These are phyloP conservation scores for Pituophis catenifer DNA, from an alignment of 2,113 vertebrate genomes.

Conservation along the genomic window DNA sequence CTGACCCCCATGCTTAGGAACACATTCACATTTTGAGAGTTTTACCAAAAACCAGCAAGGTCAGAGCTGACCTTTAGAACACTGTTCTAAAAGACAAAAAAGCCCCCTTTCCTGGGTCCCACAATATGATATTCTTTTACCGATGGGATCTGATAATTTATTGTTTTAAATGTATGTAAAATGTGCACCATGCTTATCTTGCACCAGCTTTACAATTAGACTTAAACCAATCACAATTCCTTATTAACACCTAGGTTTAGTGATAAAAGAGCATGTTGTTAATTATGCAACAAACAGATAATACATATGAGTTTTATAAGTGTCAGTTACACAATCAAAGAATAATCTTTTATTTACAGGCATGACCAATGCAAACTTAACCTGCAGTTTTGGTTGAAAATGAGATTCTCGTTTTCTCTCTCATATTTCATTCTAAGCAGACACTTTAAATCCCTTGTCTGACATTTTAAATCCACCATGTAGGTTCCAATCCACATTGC, in stretches of 20 bases:
- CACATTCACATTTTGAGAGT: not conserved
- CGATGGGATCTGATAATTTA: not conserved
- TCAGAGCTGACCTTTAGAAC: not conserved
- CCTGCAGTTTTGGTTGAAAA: slow-evolving; percentile 7
- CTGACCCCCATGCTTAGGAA: not conserved
- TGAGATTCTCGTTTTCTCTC: not conserved
- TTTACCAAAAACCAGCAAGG: not conserved
- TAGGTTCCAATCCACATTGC: slow-evolving; percentile 59
- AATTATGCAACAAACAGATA: not conserved
- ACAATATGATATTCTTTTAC: not conserved
- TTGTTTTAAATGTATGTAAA: slow-evolving; percentile 21
- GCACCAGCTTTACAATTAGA: slow-evolving; percentile 25
- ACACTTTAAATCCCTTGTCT: slow-evolving; percentile 55
- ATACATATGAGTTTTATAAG: not conserved
- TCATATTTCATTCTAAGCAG: slow-evolving; percentile 41
- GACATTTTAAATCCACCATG: slow-evolving; percentile 45
- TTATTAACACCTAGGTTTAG: slow-evolving; percentile 42
- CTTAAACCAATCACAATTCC: slow-evolving; percentile 49
- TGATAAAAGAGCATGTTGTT: slow-evolving; percentile 27
- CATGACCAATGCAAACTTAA: not conserved
- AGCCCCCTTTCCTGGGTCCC: not conserved
- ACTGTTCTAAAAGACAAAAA: not conserved
- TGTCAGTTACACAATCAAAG: not conserved
- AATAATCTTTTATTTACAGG: slow-evolving; percentile 23
- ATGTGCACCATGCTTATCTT: not conserved